phyloP scores from a whole-genome alignment of 2,113 vertebrate genomes.

The Eupsittula cactorum region DNA sequence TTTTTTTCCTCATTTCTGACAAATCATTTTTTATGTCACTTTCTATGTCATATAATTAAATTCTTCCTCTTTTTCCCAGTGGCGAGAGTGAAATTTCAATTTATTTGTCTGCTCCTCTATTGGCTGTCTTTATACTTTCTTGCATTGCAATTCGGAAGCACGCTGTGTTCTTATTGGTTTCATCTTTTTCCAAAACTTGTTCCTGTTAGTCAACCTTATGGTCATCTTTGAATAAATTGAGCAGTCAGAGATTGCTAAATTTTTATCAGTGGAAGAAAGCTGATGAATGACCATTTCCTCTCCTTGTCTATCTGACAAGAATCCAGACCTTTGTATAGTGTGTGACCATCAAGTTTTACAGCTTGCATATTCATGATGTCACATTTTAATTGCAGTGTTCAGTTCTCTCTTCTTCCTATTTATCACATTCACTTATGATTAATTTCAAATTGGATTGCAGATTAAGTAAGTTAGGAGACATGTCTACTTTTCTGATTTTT shows the following conservation, averaged over 20 bases:
- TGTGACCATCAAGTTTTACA: neutral
- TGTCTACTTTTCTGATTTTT: neutral
- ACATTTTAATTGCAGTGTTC: constrained; percentile 17
- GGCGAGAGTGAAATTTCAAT: neutral
- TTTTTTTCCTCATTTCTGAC: neutral
- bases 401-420: neutral
- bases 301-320: neutral
- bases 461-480: constrained; percentile 1
- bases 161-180: neutral
- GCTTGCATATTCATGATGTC: neutral
- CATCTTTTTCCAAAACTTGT: neutral
- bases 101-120: neutral
- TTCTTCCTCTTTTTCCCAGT: neutral
- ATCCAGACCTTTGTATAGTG: neutral
- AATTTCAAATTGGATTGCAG: neutral
- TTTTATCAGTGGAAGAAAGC: neutral
- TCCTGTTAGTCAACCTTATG: neutral
- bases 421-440: neutral
- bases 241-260: neutral
- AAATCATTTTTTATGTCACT: neutral
- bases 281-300: neutral
- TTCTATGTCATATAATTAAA: neutral
- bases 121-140: neutral
- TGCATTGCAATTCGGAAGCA: neutral
- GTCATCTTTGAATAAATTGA: neutral